Percentiles rank a stretch among this genome's conserved stretches.
phyloP scores from a whole-genome alignment of 2,113 vertebrate species.

The Muntiacus reevesi region DNA sequence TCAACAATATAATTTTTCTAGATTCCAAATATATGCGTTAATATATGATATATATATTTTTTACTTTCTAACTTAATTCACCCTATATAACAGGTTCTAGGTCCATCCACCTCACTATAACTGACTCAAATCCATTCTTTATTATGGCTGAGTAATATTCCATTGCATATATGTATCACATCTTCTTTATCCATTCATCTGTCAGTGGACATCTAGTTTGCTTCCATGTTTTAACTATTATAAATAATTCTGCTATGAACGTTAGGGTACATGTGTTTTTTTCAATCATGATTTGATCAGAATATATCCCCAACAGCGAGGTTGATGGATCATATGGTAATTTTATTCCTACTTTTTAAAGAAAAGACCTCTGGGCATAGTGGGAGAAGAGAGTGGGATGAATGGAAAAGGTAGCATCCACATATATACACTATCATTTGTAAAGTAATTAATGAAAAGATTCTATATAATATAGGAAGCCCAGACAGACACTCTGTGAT shows the following conservation, averaged over 20 bases:
- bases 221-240: background rate
- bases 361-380: background rate
- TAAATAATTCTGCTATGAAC: background rate
- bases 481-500: background rate
- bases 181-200: background rate
- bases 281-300: background rate
- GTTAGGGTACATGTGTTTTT: background rate
- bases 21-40: background rate
- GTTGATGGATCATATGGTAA: background rate
- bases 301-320: background rate
- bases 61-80: background rate
- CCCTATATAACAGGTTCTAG: background rate
- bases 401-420: background rate
- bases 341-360: background rate
- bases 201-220: background rate
- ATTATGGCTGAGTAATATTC: background rate
- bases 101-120: background rate
- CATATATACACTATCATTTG: background rate
- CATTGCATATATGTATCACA: background rate
- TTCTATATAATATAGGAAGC: background rate
- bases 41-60: background rate
- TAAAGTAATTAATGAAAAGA: background rate
- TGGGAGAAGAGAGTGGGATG: background rate
- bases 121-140: background rate
- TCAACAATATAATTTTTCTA: background rate